A percentile compares a stretch with the other conserved stretches of the same genome.
phyloP scores from a whole-genome alignment of 92 coral and sea anemone genomes.

The Phenganax subtilis region DNA sequence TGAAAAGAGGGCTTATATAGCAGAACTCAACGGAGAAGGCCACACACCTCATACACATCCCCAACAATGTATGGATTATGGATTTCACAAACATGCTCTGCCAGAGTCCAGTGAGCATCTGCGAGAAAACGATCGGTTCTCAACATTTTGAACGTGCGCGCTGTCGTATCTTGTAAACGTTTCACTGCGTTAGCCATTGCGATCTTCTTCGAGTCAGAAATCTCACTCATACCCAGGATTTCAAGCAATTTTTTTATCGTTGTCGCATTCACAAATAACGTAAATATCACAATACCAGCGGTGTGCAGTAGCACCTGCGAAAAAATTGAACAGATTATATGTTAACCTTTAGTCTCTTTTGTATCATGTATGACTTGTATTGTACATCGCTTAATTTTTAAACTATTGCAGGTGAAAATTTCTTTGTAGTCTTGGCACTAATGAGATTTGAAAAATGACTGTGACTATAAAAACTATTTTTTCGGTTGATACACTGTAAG shows the following conservation, averaged over 20 bases:
- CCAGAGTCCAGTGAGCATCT: constrained; percentile 93
- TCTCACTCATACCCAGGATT: constrained; percentile 94
- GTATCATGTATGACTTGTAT: background rate
- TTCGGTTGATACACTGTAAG: too few species aligned
- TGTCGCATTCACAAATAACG: constrained; percentile 89
- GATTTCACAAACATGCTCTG: constrained; percentile 77
- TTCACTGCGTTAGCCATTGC: constrained; percentile 92
- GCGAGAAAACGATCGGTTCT: constrained; percentile 97
- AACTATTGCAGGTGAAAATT: too few species aligned
- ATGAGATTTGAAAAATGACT: too few species aligned
- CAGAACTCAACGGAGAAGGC: too few species aligned
- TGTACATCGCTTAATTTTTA: too few species aligned
- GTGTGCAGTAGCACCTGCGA: constrained; percentile 80
- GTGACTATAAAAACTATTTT: too few species aligned
- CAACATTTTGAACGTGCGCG: constrained; percentile 84
- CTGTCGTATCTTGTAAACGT: constrained; percentile 77
- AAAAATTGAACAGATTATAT: background rate
- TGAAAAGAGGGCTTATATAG: too few species aligned
- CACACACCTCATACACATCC: constrained; percentile 69
- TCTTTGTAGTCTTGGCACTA: too few species aligned
- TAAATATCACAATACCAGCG: constrained; percentile 90
- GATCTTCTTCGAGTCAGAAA: constrained; percentile 91
- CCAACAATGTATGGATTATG: constrained; percentile 80
- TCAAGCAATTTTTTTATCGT: constrained; percentile 91
- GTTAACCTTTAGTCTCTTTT: background rate